A percentile compares a stretch with the other conserved stretches of the same genome.
These are phyloP conservation scores for Fringilla coelebs DNA, from an alignment of 2,797 vertebrate genomes.

Conservation along the genomic window DNA sequence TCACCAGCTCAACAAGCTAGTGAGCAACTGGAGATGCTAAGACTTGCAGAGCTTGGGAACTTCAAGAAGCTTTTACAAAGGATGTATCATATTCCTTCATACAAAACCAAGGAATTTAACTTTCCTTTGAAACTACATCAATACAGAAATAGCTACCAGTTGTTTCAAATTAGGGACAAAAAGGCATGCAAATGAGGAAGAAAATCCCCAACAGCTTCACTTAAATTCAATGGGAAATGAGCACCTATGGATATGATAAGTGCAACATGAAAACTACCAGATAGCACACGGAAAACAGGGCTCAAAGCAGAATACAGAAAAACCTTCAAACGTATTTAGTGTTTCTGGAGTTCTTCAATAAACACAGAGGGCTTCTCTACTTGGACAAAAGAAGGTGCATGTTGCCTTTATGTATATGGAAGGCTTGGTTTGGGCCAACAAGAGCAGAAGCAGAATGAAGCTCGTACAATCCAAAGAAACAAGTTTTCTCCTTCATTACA, in stretches of 20 bases:
- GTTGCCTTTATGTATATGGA: background rate
- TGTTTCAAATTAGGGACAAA: background rate
- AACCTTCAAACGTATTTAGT: background rate
- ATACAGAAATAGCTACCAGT: background rate
- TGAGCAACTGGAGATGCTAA: background rate
- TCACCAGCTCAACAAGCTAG: background rate
- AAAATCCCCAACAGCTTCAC: background rate
- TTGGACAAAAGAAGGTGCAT: background rate
- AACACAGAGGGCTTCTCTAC: background rate
- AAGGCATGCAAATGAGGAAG: accelerated
- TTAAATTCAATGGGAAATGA: background rate
- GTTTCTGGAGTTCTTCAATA: background rate
- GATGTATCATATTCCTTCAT: background rate
- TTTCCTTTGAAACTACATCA: background rate
- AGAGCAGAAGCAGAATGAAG: background rate
- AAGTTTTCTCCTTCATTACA: background rate
- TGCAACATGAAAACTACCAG: background rate
- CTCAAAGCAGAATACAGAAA: background rate
- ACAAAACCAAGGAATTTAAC: background rate
- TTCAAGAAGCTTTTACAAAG: background rate
- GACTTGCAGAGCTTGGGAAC: background rate
- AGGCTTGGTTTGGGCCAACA: background rate
- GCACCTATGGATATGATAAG: background rate
- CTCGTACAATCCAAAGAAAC: background rate
- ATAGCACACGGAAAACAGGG: background rate